Evolutionary conservation across 2,888 invertebrate species (phyloP).

Genomic region (Gastracanthus pulcherrimus): DNA sequence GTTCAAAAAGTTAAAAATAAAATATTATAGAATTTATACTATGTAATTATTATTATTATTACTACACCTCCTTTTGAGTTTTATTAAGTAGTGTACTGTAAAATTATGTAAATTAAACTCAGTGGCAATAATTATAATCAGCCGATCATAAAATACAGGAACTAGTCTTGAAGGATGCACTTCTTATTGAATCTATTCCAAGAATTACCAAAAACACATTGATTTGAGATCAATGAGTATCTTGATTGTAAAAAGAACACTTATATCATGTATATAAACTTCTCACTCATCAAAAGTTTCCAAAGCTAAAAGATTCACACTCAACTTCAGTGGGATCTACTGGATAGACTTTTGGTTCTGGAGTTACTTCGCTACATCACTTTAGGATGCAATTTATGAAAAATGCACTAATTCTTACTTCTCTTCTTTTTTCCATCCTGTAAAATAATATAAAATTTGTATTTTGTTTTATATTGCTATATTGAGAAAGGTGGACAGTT

Average conservation of each 20-base stretch:
- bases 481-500: too few species aligned
- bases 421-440: conserved; percentile 47
- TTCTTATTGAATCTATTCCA: conserved; percentile 16
- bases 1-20: conserved; percentile 8
- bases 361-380: conserved; percentile 11
- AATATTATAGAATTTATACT: neutral
- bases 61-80: conserved; percentile 13
- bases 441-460: neutral
- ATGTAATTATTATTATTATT: neutral
- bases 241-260: conserved; percentile 45
- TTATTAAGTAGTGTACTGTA: conserved; percentile 6
- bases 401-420: conserved; percentile 35
- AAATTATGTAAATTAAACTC: neutral
- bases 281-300: conserved; percentile 46
- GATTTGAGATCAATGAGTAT: conserved; percentile 46
- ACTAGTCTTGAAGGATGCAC: conserved; percentile 36
- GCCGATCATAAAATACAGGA: conserved; percentile 34
- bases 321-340: conserved; percentile 31
- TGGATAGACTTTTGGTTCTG: conserved; percentile 39
- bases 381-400: neutral
- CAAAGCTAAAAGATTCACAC: conserved; percentile 35
- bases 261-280: conserved; percentile 29
- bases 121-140: conserved; percentile 10
- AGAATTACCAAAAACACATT: conserved; percentile 21
- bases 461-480: too few species aligned